Evolutionary conservation across 1,140 invertebrate species (phyloP).

Genomic region (Anastrepha obliqua): DNA sequence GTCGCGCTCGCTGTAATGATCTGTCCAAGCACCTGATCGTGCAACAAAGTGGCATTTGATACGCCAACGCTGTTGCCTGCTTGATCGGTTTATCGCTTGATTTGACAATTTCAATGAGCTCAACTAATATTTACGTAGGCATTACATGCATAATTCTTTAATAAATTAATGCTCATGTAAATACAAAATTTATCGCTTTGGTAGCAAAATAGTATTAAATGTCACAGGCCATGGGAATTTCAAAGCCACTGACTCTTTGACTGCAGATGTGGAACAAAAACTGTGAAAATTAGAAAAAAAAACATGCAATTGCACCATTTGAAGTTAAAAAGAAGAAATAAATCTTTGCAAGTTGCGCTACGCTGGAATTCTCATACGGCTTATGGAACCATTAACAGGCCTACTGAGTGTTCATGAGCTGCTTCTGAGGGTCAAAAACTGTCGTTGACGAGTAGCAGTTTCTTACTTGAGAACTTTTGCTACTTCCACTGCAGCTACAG

Average conservation of each 20-base stretch:
- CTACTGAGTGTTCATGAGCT: too few relatives aligned
- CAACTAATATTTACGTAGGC: neutral
- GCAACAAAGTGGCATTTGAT: neutral
- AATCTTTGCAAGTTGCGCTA: neutral
- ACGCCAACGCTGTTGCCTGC: neutral
- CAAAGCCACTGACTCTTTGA: neutral
- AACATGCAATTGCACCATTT: too few relatives aligned
- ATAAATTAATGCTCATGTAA: neutral
- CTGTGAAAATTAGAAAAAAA: too few relatives aligned
- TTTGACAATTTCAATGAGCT: slow-evolving; percentile 3
- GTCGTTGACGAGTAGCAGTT: too few relatives aligned
- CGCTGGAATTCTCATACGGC: too few relatives aligned
- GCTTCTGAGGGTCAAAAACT: too few relatives aligned
- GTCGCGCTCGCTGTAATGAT: neutral
- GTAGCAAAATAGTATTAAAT: neutral
- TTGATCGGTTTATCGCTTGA: slow-evolving; percentile 14
- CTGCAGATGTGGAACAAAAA: neutral
- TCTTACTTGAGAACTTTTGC: too few relatives aligned
- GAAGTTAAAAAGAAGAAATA: neutral
- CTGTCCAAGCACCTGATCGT: neutral
- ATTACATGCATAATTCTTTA: neutral
- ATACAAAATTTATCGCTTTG: neutral
- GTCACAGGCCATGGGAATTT: neutral
- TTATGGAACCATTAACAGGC: too few relatives aligned
- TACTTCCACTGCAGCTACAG: too few relatives aligned